A percentile compares a stretch with the other conserved stretches of the same genome.
These are phyloP conservation scores for Ahaetulla prasina DNA, from an alignment of 2,113 vertebrate genomes.

Conservation along the genomic window DNA sequence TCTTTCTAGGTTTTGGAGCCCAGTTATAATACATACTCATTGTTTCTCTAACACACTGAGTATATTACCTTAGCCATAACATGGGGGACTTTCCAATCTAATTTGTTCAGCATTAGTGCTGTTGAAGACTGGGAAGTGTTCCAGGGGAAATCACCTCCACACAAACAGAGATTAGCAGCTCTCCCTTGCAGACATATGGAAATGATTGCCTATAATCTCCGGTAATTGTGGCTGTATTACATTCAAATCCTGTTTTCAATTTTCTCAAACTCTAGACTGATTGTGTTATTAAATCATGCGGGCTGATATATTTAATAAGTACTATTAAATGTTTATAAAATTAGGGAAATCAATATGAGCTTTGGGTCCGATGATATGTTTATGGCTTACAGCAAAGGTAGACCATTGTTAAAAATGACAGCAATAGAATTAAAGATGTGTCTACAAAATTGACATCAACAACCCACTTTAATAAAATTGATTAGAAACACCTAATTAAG, in stretches of 20 bases:
- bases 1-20: conserved; percentile 72
- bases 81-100: conserved; percentile 83
- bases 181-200: conserved; percentile 96
- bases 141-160: conserved; percentile 94
- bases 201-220: conserved; percentile 95
- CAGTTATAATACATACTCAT: conserved; percentile 76
- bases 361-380: conserved; percentile 74
- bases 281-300: conserved; percentile 97
- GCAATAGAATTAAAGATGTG: conserved; percentile 63
- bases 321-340: conserved; percentile 89
- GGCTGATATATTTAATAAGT: conserved; percentile 92
- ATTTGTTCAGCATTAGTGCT: conserved; percentile 79
- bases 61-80: conserved; percentile 83
- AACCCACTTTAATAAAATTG: conserved; percentile 46
- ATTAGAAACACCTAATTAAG: conserved; percentile 12
- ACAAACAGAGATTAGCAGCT: conserved; percentile 91
- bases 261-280: conserved; percentile 94
- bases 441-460: conserved; percentile 56
- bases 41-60: conserved; percentile 78
- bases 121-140: conserved; percentile 80
- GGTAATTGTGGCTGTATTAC: conserved; percentile 96
- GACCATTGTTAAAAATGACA: conserved; percentile 75
- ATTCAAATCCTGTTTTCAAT: conserved; percentile 93
- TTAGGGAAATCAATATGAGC: conserved; percentile 82
- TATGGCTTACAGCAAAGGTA: conserved; percentile 68